These are phyloP conservation scores for Netelia virgata DNA, from an alignment of 2,888 invertebrate genomes.

Conservation along the genomic window DNA sequence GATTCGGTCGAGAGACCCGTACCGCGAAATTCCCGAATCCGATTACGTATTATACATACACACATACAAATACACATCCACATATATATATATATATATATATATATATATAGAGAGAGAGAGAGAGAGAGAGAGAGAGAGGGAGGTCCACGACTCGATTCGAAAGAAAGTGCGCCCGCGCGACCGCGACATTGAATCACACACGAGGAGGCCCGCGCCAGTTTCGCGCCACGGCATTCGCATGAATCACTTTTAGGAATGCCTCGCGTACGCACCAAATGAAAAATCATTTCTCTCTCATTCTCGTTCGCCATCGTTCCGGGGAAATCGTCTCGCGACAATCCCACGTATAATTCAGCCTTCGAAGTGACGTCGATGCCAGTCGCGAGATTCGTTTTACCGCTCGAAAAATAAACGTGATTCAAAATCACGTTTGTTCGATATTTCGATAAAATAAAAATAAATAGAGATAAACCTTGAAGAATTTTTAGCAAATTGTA, in stretches of 20 bases:
- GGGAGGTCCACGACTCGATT: slow-evolving; percentile 50
- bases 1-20: slow-evolving; percentile 31
- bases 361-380: no score
- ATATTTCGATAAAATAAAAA: no score
- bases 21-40: slow-evolving; percentile 63
- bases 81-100: slow-evolving; percentile 4
- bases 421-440: no score
- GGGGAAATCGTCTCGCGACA: no score
- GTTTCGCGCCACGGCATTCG: slow-evolving; percentile 41
- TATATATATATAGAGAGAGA: background rate
- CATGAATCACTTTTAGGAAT: slow-evolving; percentile 61
- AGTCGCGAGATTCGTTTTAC: no score
- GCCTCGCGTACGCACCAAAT: slow-evolving; percentile 17
- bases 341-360: background rate
- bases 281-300: slow-evolving; percentile 47
- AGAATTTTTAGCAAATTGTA: no score
- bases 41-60: slow-evolving; percentile 60
- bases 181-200: slow-evolving; percentile 65
- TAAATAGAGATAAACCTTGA: no score
- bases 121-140: slow-evolving; percentile 2
- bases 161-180: slow-evolving; percentile 64
- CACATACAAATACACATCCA: background rate
- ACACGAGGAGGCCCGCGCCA: background rate
- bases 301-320: slow-evolving; percentile 17
- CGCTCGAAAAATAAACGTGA: no score